A percentile compares a stretch with the other conserved stretches of the same genome.
phyloP scores from a whole-genome alignment of 1,140 invertebrate genomes.

The Dendrolimus punctatus region DNA sequence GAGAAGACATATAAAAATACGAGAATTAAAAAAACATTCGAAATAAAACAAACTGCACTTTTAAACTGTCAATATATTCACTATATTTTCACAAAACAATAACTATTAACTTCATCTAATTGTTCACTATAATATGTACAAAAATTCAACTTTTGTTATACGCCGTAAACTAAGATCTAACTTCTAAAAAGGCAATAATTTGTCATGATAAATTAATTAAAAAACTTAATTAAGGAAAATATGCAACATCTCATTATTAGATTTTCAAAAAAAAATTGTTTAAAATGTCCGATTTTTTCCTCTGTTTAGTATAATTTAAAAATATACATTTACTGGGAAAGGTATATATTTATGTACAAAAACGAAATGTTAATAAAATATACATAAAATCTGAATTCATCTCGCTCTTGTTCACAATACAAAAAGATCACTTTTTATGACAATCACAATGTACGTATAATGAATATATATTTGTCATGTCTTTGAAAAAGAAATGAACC shows the following conservation, averaged over 20 bases:
- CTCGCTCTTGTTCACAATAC: conserved; percentile 17
- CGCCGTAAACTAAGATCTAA: too few relatives aligned
- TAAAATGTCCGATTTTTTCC: neutral
- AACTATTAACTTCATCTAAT: conserved; percentile 49
- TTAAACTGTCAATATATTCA: conserved; percentile 64
- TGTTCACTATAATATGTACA: conserved; percentile 49
- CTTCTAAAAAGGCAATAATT: too few relatives aligned
- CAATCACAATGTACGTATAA: too few relatives aligned
- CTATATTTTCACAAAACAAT: conserved; percentile 61
- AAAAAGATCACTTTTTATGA: conserved; percentile 2
- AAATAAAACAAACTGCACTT: conserved; percentile 17
- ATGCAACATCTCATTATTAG: too few relatives aligned
- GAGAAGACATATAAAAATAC: neutral
- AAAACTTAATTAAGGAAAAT: too few relatives aligned
- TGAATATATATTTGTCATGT: too few relatives aligned
- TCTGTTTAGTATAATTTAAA: conserved; percentile 20
- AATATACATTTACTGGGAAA: conserved; percentile 44
- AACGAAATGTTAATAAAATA: neutral
- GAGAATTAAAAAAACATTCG: conserved; percentile 23
- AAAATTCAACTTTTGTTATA: conserved; percentile 10
- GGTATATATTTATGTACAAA: conserved; percentile 43
- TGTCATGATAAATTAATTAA: too few relatives aligned
- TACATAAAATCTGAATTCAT: too few relatives aligned
- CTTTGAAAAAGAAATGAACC: too few relatives aligned
- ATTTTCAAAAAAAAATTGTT: neutral